Base-by-base conservation (phyloP, 2,797 vertebrate genomes). In the Synaphobranchus kaupii region DNA sequence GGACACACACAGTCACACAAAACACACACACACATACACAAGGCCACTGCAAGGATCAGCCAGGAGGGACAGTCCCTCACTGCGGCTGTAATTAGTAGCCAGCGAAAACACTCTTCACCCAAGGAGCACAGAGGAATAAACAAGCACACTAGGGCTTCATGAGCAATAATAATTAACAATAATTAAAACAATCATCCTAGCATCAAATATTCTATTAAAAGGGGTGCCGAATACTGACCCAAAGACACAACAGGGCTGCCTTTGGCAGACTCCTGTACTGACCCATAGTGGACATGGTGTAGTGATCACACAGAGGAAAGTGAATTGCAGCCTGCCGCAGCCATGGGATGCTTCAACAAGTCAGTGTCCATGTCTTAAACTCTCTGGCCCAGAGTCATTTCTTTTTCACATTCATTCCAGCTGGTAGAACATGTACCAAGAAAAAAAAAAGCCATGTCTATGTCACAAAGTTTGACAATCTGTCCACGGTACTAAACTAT, bases 71-170 rank as follows among this genome's bases (percentile, higher is more conserved):
- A 90, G 82, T 89, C 90, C 90, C 87, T 93, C 91, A 56, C n/a
- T 52, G 83, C 56, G 90, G 92, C 92, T 94, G 92, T 96, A 97
- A 96, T 97, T 96, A 96, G 95, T 95, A 95, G 94, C 95, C 95
- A 50, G 93, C 86, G 93, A 95, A 93, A 95, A 96, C 95, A 95
- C 85, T 85, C 90, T 88, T 90, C 93, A 93, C 90, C 92, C 92
- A 90, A 95, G 91, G 92, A 90, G 54, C 89, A 91, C 91, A 88
- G 86, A 84, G 87, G 89, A 90, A 89, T 90, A 93, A 91, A 91
- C 92, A 92, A 90, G 93, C 92, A 93, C 92, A 94, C 92, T 89
- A 86, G 90, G 92, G 93, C 87, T 91, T 88, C 87, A 28, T 85
- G 90, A 90, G 92, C 91, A 92, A 92, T 93, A 94, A 94, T 95